Evolutionary conservation across 2,797 vertebrate genomes (phyloP), one percentile per base, ranked within the genome.

Genomic region (Gobio occitaniae): DNA sequence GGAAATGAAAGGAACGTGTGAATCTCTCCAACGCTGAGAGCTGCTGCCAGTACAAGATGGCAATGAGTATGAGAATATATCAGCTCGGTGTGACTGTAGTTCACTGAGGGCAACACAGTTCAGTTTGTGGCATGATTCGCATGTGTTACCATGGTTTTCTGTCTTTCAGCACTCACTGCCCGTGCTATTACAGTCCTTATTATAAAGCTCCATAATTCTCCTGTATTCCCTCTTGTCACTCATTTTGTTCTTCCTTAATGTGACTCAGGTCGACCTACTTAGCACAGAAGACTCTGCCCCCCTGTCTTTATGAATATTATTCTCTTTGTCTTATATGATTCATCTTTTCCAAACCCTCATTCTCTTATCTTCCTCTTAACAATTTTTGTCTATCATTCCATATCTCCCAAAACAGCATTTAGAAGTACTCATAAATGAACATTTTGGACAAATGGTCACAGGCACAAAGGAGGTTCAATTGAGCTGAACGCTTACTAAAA

Each of bases 121-220:
- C 63, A 75, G 70, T 71, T 77, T 36, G n/a, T 63, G 69, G 63
- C 72, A 71, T 70, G 78, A 81, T 85, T 81, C 13, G 9, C 52
- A 82, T 32, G 10, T 47, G 86, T 86, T 76, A 61, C 81, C 61
- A 56, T 82, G 82, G 78, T 56, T 12, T 56, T 84, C n/a, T 50
- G 52, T 25, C 80, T 84, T 54, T 48, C 56, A 61, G 32, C 68
- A 71, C 16, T 77, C 32, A 78, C 63, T 47, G 72, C 44, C 72
- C 50, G 21, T 68, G 54, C 78, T 61, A 44, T 50, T 59, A 86
- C 56, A 50, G 47, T 36, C 78, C 80, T 76, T 44, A 63, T 54
- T 77, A 41, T 76, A 65, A 81, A 86, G 32, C 61, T 74, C 56
- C 38, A 36, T 29, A 71, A 17, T 61, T 70, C 86, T 76, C 32